These are phyloP conservation scores for Mesembrinibis cayennensis DNA, from an alignment of 2,113 vertebrate species.

Conservation along the genomic window DNA sequence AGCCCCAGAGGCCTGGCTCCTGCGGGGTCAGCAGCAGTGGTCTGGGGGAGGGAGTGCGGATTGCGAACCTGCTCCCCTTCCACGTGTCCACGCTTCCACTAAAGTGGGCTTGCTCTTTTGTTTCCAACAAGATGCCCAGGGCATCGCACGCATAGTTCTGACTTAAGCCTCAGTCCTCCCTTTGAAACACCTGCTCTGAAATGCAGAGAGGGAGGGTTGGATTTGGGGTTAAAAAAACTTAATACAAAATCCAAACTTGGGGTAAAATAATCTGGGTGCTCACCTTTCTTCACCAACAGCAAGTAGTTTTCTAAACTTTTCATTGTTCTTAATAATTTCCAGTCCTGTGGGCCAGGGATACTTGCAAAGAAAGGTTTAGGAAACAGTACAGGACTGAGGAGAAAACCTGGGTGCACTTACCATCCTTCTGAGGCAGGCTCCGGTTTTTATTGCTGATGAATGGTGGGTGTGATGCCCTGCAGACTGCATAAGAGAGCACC, in stretches of 20 bases:
- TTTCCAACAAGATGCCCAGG: not conserved
- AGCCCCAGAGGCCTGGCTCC: not conserved
- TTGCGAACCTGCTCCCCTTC: not conserved
- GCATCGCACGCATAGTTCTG: not conserved
- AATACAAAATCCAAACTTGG: not conserved
- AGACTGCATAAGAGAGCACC: not conserved
- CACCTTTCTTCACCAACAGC: not conserved
- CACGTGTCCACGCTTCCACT: fast-evolving
- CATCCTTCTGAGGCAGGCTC: not conserved
- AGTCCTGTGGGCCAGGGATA: not conserved
- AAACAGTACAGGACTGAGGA: not conserved
- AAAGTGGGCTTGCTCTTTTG: not conserved
- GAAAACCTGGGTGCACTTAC: not conserved
- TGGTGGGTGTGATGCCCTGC: not conserved
- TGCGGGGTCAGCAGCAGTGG: not conserved
- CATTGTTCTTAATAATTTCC: not conserved
- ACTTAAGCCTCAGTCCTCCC: not conserved
- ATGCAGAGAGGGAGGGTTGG: not conserved
- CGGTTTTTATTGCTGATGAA: not conserved
- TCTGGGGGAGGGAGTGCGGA: not conserved
- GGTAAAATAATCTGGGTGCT: not conserved
- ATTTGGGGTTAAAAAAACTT: not conserved
- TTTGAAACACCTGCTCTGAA: not conserved
- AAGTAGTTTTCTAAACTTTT: not conserved
- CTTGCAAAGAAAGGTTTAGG: not conserved